Base-by-base conservation (phyloP, 2,888 invertebrate species). In the Synergus japonicus region DNA sequence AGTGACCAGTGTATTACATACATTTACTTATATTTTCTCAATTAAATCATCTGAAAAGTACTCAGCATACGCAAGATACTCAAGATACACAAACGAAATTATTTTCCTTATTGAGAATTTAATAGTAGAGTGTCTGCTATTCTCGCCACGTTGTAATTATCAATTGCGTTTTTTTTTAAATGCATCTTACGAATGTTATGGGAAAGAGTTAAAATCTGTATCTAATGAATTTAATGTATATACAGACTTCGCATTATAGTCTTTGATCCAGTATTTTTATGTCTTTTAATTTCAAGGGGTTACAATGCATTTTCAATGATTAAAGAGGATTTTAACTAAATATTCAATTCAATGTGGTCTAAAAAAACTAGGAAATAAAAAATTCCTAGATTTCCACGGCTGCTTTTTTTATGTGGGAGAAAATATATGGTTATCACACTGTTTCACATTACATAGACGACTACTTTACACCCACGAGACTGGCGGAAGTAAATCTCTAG, bases 361-460 rank as follows among this genome's bases (percentile, higher is more conserved):
- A 22, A 22, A 22, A 22, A 22, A 22, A 22, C 22, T 22, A 22
- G 22, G 22, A 22, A 43, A 43, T 15, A 44, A 18, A 67, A 67
- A 22, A 67, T 67, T 67, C 22, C 46, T 8, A 12, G 44, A 22
- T 22, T n/a, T 46, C 22, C 7, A 67, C 22, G 15, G 15, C 46
- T 10, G 46, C 7, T 67, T 67, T 67, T 46, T 46, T 29, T 22
- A 46, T 67, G 67, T 67, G 46, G 44, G 7, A 67, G 46, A 67
- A 67, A 67, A 67, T 67, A 46, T 67, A 22, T 67, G 22, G n/a
- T 65, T 46, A 67, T 67, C 44, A 67, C 13, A 67, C 13, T 67
- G 67, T 67, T 67, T 22, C 46, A 67, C 44, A 67, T 46, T 22
- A 67, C 46, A 67, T 67, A 46, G 44, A 22, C 22, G 22, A 22